These are phyloP conservation scores for Ischnus inquisitorius DNA, from an alignment of 2,888 invertebrate genomes.

Conservation along the genomic window DNA sequence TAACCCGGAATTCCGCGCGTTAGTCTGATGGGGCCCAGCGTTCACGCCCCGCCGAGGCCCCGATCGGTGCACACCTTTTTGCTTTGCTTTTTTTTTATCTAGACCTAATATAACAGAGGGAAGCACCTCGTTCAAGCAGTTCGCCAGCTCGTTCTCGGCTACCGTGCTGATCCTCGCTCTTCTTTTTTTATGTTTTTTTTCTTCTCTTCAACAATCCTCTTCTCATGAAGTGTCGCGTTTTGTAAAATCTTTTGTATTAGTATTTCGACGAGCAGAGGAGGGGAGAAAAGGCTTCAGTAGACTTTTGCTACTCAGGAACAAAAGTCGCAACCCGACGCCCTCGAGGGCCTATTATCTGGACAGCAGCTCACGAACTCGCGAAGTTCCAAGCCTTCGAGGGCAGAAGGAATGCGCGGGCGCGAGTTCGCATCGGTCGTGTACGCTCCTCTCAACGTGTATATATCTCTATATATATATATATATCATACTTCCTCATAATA, in stretches of 20 bases:
- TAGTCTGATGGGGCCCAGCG: constrained; percentile 69
- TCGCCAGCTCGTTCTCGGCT: constrained; percentile 73
- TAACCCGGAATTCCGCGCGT: constrained; percentile 68
- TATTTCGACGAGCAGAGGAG: background rate
- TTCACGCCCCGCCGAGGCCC: constrained; percentile 64
- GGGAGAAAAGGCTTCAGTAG: background rate
- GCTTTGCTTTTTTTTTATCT: constrained; percentile 71
- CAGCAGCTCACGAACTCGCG: constrained; percentile 64
- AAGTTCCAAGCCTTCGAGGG: constrained; percentile 67
- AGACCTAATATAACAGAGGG: constrained; percentile 53
- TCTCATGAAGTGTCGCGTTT: background rate
- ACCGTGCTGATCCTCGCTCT: constrained; percentile 53
- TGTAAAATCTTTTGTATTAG: background rate
- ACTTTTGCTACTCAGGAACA: background rate
- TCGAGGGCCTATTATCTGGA: constrained; percentile 53
- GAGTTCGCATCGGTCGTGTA: constrained; percentile 31
- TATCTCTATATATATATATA: too few relatives aligned
- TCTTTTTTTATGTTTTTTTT: background rate
- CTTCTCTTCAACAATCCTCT: background rate
- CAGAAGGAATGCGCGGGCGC: constrained; percentile 77
- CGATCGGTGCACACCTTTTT: constrained; percentile 68
- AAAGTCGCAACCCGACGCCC: constrained; percentile 42
- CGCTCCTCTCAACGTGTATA: background rate
- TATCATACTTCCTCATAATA: constrained; percentile 46
- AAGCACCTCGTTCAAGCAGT: constrained; percentile 40